These are phyloP conservation scores for Leptestheria dahalacensis DNA, from an alignment of 1,140 invertebrate species.

Conservation along the genomic window DNA sequence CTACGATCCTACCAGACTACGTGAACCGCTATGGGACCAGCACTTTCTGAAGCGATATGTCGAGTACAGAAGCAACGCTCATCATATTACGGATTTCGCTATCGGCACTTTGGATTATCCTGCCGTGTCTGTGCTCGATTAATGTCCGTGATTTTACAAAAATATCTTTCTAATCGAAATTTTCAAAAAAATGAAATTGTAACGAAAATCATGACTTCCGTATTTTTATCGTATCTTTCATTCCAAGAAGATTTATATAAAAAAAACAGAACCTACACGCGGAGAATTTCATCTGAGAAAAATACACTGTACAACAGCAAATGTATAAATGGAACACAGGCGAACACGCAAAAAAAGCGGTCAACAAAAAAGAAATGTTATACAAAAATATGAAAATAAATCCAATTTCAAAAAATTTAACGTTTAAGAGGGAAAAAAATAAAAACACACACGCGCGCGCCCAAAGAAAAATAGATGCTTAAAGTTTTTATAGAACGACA, in stretches of 20 bases:
- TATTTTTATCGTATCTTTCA: background rate
- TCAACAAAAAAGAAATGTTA: background rate
- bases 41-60: background rate
- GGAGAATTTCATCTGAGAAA: too few species aligned
- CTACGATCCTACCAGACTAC: background rate
- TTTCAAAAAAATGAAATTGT: constrained; percentile 8
- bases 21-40: background rate
- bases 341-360: background rate
- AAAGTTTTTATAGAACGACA: too few species aligned
- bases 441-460: too few species aligned
- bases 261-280: background rate
- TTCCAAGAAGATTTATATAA: background rate
- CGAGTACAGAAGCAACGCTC: background rate
- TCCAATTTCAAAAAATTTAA: too few species aligned
- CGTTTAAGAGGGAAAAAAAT: too few species aligned
- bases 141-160: too few species aligned
- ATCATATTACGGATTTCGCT: background rate
- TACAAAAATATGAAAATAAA: background rate
- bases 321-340: background rate
- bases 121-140: too few species aligned
- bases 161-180: too few species aligned
- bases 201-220: background rate
- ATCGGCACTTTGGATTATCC: background rate
- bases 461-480: too few species aligned
- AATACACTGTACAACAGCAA: background rate